These are phyloP conservation scores for Novumbra hubbsi DNA, from an alignment of 2,797 vertebrate genomes.

Conservation along the genomic window DNA sequence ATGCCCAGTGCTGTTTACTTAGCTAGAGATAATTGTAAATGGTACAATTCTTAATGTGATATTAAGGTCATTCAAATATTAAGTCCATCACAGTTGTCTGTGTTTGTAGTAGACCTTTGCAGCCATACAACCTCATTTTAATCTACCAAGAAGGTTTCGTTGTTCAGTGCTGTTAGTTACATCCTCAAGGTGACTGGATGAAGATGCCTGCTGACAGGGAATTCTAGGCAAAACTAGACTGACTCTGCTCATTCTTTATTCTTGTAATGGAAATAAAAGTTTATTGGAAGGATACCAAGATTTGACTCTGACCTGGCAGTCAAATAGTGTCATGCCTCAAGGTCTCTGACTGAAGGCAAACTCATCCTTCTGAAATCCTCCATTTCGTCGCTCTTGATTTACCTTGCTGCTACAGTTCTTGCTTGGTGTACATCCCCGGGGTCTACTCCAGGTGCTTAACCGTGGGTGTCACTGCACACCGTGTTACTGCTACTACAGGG, in stretches of 20 bases:
- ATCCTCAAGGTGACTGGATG: no score
- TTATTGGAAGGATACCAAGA: neutral
- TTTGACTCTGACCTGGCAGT: constrained; percentile 22
- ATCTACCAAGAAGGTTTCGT: no score
- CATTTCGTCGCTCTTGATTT: neutral
- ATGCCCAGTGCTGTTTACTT: no score
- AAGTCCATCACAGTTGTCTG: no score
- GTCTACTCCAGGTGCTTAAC: neutral
- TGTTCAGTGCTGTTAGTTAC: neutral
- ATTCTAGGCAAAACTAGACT: constrained; percentile 12
- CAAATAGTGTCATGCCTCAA: neutral
- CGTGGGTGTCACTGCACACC: no score
- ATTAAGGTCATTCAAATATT: no score
- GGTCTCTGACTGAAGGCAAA: neutral
- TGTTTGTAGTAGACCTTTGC: no score
- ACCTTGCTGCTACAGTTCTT: neutral
- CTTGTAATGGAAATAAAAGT: constrained; percentile 22
- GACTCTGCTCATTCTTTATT: neutral
- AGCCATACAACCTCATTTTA: no score
- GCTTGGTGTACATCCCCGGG: neutral
- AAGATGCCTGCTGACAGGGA: no score
- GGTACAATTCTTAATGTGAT: no score
- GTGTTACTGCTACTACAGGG: no score
- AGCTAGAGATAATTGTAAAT: no score
- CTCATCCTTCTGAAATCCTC: neutral